Base-by-base conservation (phyloP, 2,113 vertebrate species). In the Polypterus bichir region DNA sequence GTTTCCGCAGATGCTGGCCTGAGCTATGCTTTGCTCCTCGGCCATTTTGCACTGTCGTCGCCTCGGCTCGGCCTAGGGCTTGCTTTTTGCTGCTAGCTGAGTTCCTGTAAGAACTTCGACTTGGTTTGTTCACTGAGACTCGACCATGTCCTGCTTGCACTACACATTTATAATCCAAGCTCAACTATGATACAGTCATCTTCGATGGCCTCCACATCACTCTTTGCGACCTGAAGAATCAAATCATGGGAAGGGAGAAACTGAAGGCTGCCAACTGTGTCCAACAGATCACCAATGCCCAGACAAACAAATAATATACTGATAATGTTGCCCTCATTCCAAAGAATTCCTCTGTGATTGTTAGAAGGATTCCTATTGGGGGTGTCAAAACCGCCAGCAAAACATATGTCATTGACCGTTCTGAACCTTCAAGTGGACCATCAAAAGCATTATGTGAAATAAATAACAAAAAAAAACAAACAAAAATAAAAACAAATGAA, bases 111-210 rank as follows among this genome's bases (percentile, higher is more conserved):
- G n/a, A n/a, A n/a, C n/a, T n/a, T n/a, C n/a, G n/a, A n/a, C n/a
- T n/a, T n/a, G n/a, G n/a, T n/a, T n/a, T n/a, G n/a, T n/a, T n/a
- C n/a, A n/a, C n/a, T n/a, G n/a, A n/a, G n/a, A n/a, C n/a, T n/a
- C n/a, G n/a, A n/a, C n/a, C n/a, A 98, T 98, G 96, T 87, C 92
- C 76, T 94, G 93, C 78, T 83, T 98, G 63, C 96, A 97, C 69
- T 98, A 98, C 74, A 97, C 97, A 79, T 98, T 98, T 79, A n/a
- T 96, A 90, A 54, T 95, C 94, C 47, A 98, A 94, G 81, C 94
- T 94, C 60, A 92, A 90, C 86, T 96, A 94, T 79, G 91, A 97
- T 70, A 97, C 92, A 65, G 91, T 94, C 83, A 88, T 93, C 66
- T 97, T 98, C 68, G 88, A 95, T 78, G 91, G 92, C 61, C 88